phyloP scores from a whole-genome alignment of 1,140 invertebrate species.

The Archegozetes longisetosus region DNA sequence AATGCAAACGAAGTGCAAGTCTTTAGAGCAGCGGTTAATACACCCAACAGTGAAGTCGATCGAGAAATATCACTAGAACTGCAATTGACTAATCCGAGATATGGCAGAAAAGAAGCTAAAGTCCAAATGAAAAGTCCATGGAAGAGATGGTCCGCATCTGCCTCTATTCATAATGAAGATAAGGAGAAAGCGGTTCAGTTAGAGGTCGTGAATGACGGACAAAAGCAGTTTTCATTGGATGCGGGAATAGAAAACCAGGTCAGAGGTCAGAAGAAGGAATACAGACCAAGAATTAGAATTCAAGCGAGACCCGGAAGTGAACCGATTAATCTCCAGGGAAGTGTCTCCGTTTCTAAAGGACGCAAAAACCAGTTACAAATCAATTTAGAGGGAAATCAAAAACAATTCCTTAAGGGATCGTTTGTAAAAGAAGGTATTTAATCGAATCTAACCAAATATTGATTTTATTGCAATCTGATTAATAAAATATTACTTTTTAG shows the following conservation, averaged over 20 bases:
- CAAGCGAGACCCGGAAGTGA: not conserved
- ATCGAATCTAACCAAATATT: no score
- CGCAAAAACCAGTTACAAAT: not conserved
- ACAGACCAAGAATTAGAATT: not conserved
- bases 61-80: slow-evolving; percentile 3
- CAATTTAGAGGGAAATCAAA: slow-evolving; percentile 2
- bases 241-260: not conserved
- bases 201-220: not conserved
- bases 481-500: no score
- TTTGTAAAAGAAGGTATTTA: not conserved
- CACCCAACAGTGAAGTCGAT: not conserved
- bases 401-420: slow-evolving; percentile 4
- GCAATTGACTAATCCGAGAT: not conserved
- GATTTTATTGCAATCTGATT: no score
- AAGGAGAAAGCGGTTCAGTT: not conserved
- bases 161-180: not conserved
- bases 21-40: slow-evolving; percentile 1
- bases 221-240: not conserved
- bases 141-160: not conserved
- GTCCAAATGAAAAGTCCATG: not conserved
- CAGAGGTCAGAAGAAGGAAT: slow-evolving; percentile 10
- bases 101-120: not conserved
- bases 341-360: not conserved
- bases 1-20: not conserved
- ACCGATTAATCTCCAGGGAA: not conserved